Evolutionary conservation across 2,797 vertebrate species (phyloP), one percentile per base, ranked within the genome.

Genomic region (Scleropages formosus): DNA sequence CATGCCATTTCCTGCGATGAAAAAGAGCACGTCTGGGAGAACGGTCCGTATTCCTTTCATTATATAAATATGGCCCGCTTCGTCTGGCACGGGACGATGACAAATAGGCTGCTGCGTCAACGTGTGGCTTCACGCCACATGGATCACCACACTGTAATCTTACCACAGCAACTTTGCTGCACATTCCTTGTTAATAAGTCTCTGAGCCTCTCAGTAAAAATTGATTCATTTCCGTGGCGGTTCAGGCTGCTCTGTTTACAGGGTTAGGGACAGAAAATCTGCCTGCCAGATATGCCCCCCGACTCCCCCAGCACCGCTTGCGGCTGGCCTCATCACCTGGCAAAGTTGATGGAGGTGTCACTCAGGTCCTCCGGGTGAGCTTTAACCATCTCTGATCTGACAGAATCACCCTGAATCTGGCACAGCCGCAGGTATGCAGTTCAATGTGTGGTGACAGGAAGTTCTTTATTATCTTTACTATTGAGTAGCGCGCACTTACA

Each of bases 21-120:
- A 53, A 46, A 22, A 24, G 44, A 69, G 20, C 13, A 44, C 49
- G 22, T 69, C 46, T 69, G 68, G 53, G 47, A 49, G 47, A 8
- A 13, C 7, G 1, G 49, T 47, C 47, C 49, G 13, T 18, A 26
- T 56, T 24, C 20, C 49, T 56, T 53, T 46, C 12, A 53, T 56
- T 70, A 31, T 49, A 56, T 22, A 56, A 70, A 70, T 49, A 68
- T 10, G 8, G 68, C 49, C 24, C 66, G 22, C 20, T 47, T 69
- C 22, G 0, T 44, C 47, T 49, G 67, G 16, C n/a, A n/a, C 3
- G 13, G 47, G 15, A 53, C 13, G 1, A 22, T 24, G 6, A 4
- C 20, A 51, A 46, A 49, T 46, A 12, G 18, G 46, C 44, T 6
- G 63, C 63, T 18, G 63, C 26, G 63, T 20, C 20, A 27, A 20